Conservation (phyloP, 2,113 vertebrate species). For the Rhinopomastus cyanomelas region DNA sequence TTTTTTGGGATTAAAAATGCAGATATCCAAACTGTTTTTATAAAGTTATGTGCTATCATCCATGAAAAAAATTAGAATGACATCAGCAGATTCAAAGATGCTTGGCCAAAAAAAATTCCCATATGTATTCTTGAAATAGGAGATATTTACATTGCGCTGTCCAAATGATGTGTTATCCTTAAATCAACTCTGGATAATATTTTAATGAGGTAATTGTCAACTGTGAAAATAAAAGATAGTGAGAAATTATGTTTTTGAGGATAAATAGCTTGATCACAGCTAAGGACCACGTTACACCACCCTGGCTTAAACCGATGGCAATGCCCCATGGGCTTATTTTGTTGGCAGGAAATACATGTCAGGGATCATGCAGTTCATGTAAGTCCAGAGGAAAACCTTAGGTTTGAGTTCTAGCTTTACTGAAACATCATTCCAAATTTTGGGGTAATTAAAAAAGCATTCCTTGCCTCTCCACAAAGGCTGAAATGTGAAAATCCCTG, state of each 20-base stretch:
- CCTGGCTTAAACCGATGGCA: background rate
- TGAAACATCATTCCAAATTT: background rate
- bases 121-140: background rate
- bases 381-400: background rate
- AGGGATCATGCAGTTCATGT: background rate
- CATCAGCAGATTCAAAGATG: background rate
- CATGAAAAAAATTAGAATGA: background rate
- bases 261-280: background rate
- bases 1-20: slow-evolving; percentile 31
- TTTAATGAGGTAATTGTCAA: slow-evolving; percentile 7
- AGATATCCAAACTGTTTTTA: background rate
- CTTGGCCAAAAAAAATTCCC: background rate
- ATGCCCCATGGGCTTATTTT: background rate
- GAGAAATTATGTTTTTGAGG: background rate
- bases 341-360: background rate
- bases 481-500: background rate
- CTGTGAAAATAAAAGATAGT: background rate
- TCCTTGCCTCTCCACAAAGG: background rate
- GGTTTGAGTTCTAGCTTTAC: background rate
- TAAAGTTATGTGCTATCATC: background rate
- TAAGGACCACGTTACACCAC: background rate
- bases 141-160: background rate
- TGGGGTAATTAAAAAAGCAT: background rate
- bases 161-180: background rate
- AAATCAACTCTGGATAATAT: background rate